phyloP scores from a whole-genome alignment of 2,113 vertebrate species.

The Toxotes chatareus region DNA sequence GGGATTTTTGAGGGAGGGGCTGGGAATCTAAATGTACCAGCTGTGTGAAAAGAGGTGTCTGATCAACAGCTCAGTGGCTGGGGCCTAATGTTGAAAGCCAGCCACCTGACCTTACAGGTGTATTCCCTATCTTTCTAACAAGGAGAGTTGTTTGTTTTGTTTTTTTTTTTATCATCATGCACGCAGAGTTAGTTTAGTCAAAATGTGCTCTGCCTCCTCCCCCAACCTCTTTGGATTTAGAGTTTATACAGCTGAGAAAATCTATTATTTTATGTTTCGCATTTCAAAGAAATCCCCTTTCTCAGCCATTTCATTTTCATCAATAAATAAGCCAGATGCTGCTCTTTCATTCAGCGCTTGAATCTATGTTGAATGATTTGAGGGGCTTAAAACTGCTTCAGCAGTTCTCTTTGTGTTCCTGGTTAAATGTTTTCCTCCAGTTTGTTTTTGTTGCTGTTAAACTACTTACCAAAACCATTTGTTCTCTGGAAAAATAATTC shows the following conservation, averaged over 20 bases:
- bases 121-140: conserved; percentile 57
- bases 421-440: conserved; percentile 78
- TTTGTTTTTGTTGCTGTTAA: conserved; percentile 79
- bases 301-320: conserved; percentile 80
- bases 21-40: conserved; percentile 78
- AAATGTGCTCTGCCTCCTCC: conserved; percentile 52
- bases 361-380: conserved; percentile 79
- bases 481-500: conserved; percentile 66
- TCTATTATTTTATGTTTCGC: conserved; percentile 76
- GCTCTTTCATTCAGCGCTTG: conserved; percentile 70
- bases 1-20: conserved; percentile 82
- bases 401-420: conserved; percentile 79
- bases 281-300: conserved; percentile 79
- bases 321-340: conserved; percentile 81
- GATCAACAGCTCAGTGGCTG: conserved; percentile 74
- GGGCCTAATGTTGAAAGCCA: conserved; percentile 68
- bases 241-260: conserved; percentile 68
- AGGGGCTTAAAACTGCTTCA: conserved; percentile 73
- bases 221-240: conserved; percentile 53
- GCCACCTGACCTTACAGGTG: conserved; percentile 76
- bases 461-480: conserved; percentile 71
- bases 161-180: not conserved
- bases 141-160: conserved; percentile 14
- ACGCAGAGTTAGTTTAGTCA: conserved; percentile 35
- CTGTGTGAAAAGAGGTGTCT: conserved; percentile 78